Base-by-base conservation (phyloP, 2,113 vertebrate genomes). In the Dipodomys stephensi region DNA sequence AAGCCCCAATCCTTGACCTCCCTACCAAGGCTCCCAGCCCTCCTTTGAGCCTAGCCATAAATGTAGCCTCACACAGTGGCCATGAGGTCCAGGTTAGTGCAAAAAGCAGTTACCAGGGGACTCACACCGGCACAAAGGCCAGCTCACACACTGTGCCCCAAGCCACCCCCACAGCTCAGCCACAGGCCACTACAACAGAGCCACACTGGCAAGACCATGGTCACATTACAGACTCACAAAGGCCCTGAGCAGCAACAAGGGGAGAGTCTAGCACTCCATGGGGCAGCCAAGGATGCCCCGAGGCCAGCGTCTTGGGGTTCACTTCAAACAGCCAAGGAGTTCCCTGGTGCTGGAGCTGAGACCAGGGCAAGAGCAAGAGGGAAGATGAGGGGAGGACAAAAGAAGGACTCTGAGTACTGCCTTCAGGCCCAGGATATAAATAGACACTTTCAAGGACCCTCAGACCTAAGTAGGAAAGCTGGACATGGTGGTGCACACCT, bases 181-280 rank as follows among this genome's bases (percentile, higher is more conserved):
- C 67, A 44, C 15, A 49, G 88, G 64, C 57, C 73, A 73, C 68
- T 3, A 22, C 39, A 44, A 18, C 22, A 12, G 28, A 44, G 39
- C 65, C 91, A 83, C n/a, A 8, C 77, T 13, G 35, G 79, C 32
- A 72, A 88, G 72, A 28, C 62, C 87, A 65, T 0, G 1, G 64
- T 25, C 85, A 76, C 78, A 25, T 53, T 89, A 77, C 83, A 78
- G 65, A 96, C 88, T 93, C 96, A 87, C 88, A 69, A 39, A 53
- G 92, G 23, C 83, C 95, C 95, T 35, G 77, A 60, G 35, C 65
- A 68, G 73, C 73, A 69, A 6, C 82, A 64, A 0, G 2, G 32
- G 89, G 83, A 78, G 84, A 65, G 62, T 30, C 79, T 86, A 74
- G 67, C 13, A 71, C 88, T 68, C 72, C 71, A 32, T 60, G 22